Evolutionary conservation across 2,113 vertebrate species (phyloP), one percentile per base, ranked within the genome.

Genomic region (Capreolus pygargus): DNA sequence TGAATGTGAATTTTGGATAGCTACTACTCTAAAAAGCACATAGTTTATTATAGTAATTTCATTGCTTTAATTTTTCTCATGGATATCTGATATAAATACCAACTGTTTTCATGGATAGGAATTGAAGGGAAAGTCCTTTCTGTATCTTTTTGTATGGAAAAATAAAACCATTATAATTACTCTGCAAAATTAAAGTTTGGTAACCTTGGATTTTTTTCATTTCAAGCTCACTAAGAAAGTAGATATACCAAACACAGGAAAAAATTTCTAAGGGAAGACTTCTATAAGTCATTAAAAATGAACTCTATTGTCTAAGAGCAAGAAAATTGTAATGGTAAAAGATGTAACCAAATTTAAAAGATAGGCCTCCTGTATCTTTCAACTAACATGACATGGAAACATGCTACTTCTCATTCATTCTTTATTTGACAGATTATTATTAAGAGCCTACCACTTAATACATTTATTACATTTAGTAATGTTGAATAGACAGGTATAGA

Each of bases 41-140:
- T n/a, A 6, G 3, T 84, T 89, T 74, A 39, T 85, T 52, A 50
- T 76, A 58, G 11, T 76, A 27, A 25, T 70, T 85, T 50, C 33
- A 83, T 67, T 89, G 67, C 86, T 55, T 94, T 87, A 28, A 54
- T 81, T 94, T 94, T 88, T 94, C n/a, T 33, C 50, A 87, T 78
- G 33, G 33, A 7, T 58, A 16, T 58, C 47, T 55, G 33, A 85
- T 91, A 76, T 36, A 36, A 91, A 81, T 86, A 57, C 17, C 7
- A 36, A 11, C 83, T 86, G 6, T 92, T 86, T 92, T 50, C 30
- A 86, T 58, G 25, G 60, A 74, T 47, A 39, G 7, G 27, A 74
- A 89, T 83, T 52, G 23, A 85, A 94, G 50, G 30, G 50, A 89
- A 74, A 60, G n/a, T 84, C 55, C 12, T 83, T 70, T 82, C 43